These are phyloP conservation scores for Origma solitaria DNA, from an alignment of 2,113 vertebrate genomes.

Conservation along the genomic window DNA sequence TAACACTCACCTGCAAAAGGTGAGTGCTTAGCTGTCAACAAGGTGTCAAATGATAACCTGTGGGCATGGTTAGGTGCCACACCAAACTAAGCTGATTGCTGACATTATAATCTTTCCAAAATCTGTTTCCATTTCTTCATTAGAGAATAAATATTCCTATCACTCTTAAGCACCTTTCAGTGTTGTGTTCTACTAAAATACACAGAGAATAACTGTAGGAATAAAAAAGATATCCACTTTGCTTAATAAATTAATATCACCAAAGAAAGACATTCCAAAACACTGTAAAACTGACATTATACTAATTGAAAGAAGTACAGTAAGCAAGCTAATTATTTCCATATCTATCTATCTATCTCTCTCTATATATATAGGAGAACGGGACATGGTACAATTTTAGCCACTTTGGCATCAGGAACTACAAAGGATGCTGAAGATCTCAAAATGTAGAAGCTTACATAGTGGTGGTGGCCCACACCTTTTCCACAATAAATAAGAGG, in stretches of 20 bases:
- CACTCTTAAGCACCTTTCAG: neutral
- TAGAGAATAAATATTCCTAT: neutral
- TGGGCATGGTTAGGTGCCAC: neutral
- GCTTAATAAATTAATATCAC: neutral
- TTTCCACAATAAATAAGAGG: neutral
- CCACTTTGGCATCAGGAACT: neutral
- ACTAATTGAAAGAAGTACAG: neutral
- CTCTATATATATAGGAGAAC: accelerated
- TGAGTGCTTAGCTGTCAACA: neutral
- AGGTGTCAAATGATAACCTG: neutral
- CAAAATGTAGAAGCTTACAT: neutral
- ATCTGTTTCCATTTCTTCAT: neutral
- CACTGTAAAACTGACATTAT: neutral
- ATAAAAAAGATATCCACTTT: neutral
- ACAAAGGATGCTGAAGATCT: neutral
- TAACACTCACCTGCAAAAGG: neutral
- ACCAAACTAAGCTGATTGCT: neutral
- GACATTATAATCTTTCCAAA: neutral
- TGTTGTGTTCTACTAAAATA: neutral
- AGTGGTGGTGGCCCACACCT: neutral
- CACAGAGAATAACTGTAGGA: neutral
- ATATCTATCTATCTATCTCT: neutral
- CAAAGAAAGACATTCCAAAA: neutral
- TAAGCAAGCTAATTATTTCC: neutral
- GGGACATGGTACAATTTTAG: neutral